A percentile compares a stretch with the other conserved stretches of the same genome.
Evolutionary conservation across 2,888 invertebrate genomes (phyloP).

Genomic region (Drosophila cognata): DNA sequence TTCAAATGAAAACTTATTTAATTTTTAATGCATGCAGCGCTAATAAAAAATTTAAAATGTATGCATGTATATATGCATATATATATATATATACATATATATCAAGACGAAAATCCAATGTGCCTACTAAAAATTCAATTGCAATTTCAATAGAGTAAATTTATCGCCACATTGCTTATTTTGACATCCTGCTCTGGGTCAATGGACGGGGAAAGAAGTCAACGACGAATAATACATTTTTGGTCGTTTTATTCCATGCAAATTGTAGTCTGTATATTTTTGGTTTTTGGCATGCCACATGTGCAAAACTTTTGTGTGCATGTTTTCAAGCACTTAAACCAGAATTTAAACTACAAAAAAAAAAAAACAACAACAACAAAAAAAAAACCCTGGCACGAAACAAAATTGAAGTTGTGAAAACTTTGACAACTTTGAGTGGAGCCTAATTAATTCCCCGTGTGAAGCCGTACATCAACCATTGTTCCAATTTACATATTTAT

Average conservation of each 20-base stretch:
- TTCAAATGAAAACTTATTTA: conserved; percentile 2
- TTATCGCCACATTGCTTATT: too few relatives aligned
- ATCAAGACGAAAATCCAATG: neutral
- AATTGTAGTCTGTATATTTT: neutral
- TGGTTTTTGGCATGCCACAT: neutral
- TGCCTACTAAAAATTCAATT: neutral
- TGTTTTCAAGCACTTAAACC: neutral
- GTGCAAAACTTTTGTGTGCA: neutral
- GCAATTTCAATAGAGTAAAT: neutral
- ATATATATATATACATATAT: too few relatives aligned
- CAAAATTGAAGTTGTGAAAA: neutral
- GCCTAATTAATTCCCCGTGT: neutral
- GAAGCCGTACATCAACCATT: neutral
- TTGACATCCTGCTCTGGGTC: neutral
- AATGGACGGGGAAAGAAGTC: neutral
- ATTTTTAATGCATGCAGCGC: too few relatives aligned
- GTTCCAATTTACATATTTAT: neutral
- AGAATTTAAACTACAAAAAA: neutral
- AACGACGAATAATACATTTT: neutral
- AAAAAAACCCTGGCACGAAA: neutral
- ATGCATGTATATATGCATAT: neutral
- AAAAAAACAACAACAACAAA: neutral
- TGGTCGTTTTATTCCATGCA: neutral
- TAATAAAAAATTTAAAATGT: neutral
- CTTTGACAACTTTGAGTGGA: neutral